Conservation (phyloP, 2,113 vertebrate species). For the Pungitius pungitius region DNA sequence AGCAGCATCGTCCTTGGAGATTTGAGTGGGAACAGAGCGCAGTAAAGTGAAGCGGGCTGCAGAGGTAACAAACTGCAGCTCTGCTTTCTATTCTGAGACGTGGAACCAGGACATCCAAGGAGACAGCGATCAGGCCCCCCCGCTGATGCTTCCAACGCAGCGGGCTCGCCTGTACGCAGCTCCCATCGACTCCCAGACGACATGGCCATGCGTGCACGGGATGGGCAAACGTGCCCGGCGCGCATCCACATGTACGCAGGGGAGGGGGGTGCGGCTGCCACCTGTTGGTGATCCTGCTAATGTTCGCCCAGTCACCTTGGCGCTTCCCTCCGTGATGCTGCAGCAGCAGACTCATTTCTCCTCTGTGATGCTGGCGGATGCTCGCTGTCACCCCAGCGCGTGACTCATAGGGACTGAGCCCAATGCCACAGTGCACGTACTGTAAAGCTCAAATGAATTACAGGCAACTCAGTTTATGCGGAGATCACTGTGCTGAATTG, state of each 20-base stretch:
- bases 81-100: conserved; percentile 63
- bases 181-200: neutral
- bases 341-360: conserved; percentile 60
- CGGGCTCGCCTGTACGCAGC: neutral
- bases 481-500: conserved; percentile 7
- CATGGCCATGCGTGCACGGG: neutral
- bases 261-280: conserved; percentile 50
- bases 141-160: conserved; percentile 35
- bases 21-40: conserved; percentile 15
- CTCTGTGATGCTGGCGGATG: conserved; percentile 33
- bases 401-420: conserved; percentile 59
- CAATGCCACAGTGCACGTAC: neutral
- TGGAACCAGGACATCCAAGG: conserved; percentile 58
- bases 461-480: conserved; percentile 16
- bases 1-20: conserved; percentile 17
- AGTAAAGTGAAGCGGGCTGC: conserved; percentile 31
- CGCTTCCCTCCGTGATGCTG: conserved; percentile 45
- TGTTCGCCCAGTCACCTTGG: conserved; percentile 67
- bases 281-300: conserved; percentile 64
- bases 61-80: conserved; percentile 43
- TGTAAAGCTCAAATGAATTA: conserved; percentile 8
- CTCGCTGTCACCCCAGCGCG: conserved; percentile 46
- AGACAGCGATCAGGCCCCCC: conserved; percentile 20
- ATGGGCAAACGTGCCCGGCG: neutral
- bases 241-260: neutral